Evolutionary conservation across 2,888 invertebrate species (phyloP), one percentile per base, ranked within the genome.

Genomic region (Epirrita christyi): DNA sequence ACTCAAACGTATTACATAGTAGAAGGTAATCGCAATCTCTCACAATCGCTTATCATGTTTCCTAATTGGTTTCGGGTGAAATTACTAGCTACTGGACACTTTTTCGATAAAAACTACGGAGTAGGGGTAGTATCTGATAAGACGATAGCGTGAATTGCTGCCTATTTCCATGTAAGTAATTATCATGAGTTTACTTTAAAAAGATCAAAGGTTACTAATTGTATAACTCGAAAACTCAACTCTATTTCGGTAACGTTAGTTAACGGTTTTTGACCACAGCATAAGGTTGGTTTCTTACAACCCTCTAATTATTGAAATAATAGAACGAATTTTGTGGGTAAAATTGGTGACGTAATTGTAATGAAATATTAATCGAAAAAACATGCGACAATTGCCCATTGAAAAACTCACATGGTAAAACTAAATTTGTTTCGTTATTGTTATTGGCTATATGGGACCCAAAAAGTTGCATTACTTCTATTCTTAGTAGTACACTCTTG

Each of bases 41-140:
- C 28, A 34, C 36, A 32, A 42, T 36, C n/a, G n/a, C 32, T 32
- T 36, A 10, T n/a, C n/a, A n/a, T 50, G 42, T 28, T 37, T 28
- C 29, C 36, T 53, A 58, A 58, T 58, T 75, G 72, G 70, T 63
- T 65, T 50, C 44, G 46, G 61, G 60, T 69, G 67, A 54, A 58
- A 58, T 53, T 48, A 53, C 53, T 37, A 47, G 44, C 15, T 40
- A 44, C 36, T 41, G 55, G 49, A 43, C 50, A 49, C 45, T 55
- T 3, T 61, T 61, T 56, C 57, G 38, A 59, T 58, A 56, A 66
- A 62, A 66, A 44, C 49, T 56, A 48, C 32, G 45, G 43, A 57
- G 51, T 48, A 40, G 48, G 58, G 51, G 59, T 64, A 54, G 57
- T 64, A 59, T 29, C 40, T 53, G 58, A 58, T 58, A 62, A 45